Evolutionary conservation across 2,797 vertebrate genomes (phyloP), one percentile per base, ranked within the genome.

Genomic region (Emydoidea blandingii): DNA sequence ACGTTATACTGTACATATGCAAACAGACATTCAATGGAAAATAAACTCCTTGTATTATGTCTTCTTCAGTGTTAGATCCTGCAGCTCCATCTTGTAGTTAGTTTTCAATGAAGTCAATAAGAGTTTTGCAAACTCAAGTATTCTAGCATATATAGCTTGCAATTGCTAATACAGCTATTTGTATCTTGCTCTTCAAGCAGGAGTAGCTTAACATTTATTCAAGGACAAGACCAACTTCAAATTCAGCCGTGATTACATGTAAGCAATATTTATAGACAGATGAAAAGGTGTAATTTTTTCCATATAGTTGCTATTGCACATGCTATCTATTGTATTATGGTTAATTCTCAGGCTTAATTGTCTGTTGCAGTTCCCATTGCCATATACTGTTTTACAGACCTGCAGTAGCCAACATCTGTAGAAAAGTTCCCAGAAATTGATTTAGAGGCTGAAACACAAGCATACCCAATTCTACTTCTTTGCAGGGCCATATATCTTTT

Each of bases 391-490:
- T 97, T 95, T 95, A 96, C 92, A 96, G 92, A 97, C 89, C 92
- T 92, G 89, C 56, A 97, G 96, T 92, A 96, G 96, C 91, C 95
- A 97, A 97, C 97, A 98, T 98, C 97, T 98, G 97, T 95, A 97
- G 93, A 86, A 96, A 97, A 96, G 85, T 96, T 91, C 95, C 94
- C 92, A 91, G 94, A 96, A 98, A 96, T 86, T 98, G 97, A 98
- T 98, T 98, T 98, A 98, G 97, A 97, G 95, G 86, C 94, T 98
- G 96, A 96, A 98, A 97, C 95, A 97, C 93, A 97, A 98, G 97
- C 95, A 95, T 97, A 96, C 95, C 97, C 96, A 97, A 97, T 92
- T 94, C 92, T 95, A 88, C 93, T 85, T 85, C 95, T 90, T 91
- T 94, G 86, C 79, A 91, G 96, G 86, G 92, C 94, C 83, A 97